Conservation (phyloP, 2,888 invertebrate species). For the Oligia strigilis region DNA sequence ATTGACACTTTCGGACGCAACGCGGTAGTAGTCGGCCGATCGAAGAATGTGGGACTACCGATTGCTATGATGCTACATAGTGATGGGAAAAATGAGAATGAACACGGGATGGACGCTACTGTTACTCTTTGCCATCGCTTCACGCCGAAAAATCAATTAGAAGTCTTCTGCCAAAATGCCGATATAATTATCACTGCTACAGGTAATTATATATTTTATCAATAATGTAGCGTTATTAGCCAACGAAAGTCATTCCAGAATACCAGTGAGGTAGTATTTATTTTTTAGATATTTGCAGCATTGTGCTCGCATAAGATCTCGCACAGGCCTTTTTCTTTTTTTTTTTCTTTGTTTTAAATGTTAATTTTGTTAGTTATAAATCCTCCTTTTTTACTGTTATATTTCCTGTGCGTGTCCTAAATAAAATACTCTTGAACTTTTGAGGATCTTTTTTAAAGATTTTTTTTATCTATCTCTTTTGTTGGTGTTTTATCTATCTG, state of each 20-base stretch:
- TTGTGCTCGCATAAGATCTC: too few species aligned
- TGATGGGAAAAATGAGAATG: constrained; percentile 92
- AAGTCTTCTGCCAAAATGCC: constrained; percentile 92
- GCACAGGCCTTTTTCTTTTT: background rate
- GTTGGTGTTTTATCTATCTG: background rate
- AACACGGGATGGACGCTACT: constrained; percentile 95
- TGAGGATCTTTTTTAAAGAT: background rate
- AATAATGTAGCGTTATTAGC: background rate
- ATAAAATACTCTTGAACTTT: background rate
- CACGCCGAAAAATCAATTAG: constrained; percentile 95
- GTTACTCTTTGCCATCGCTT: constrained; percentile 97
- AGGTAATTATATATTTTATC: constrained; percentile 82
- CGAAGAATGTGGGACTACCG: constrained; percentile 98
- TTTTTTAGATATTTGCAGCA: background rate
- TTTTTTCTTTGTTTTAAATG: too few species aligned
- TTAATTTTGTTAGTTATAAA: too few species aligned
- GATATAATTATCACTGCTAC: constrained; percentile 95
- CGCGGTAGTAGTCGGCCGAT: constrained; percentile 96
- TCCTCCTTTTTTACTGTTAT: background rate
- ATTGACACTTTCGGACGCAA: constrained; percentile 96
- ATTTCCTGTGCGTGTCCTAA: background rate
- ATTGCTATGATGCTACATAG: constrained; percentile 96
- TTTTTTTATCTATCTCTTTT: background rate
- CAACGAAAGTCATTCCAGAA: background rate
- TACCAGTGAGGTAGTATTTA: background rate